Evolutionary conservation across 2,113 vertebrate species (phyloP).

Genomic region (Brachionichthys hirsutus): DNA sequence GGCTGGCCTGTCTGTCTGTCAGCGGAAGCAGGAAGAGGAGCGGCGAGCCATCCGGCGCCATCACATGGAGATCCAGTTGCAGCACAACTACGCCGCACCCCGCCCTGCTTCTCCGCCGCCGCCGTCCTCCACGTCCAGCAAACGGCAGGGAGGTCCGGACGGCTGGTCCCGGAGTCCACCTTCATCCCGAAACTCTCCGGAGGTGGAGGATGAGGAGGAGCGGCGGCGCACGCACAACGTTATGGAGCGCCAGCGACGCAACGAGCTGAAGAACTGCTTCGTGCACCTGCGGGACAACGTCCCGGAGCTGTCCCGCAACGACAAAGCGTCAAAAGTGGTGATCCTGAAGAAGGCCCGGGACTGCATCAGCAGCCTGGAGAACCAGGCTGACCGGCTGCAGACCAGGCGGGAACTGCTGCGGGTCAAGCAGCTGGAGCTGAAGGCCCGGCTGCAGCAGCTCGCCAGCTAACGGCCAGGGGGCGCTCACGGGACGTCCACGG

Average conservation of each 20-base stretch:
- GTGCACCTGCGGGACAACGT: conserved; percentile 76
- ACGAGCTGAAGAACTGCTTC: conserved; percentile 83
- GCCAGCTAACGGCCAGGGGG: conserved; percentile 40
- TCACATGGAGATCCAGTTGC: conserved; percentile 77
- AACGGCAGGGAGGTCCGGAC: conserved; percentile 55
- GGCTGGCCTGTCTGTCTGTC: conserved; percentile 29
- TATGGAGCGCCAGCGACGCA: conserved; percentile 81
- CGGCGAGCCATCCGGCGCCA: conserved; percentile 59
- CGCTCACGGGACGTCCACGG: too few species aligned
- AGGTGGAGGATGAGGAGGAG: conserved; percentile 78
- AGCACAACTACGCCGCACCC: conserved; percentile 83
- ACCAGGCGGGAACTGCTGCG: conserved; percentile 56
- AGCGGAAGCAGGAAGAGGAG: conserved; percentile 58
- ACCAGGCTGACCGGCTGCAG: conserved; percentile 55
- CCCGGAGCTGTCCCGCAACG: conserved; percentile 78
- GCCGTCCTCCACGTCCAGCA: conserved; percentile 39
- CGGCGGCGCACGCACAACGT: conserved; percentile 80
- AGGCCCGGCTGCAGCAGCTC: conserved; percentile 61
- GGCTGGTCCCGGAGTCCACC: conserved; percentile 39
- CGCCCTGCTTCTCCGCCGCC: conserved; percentile 70
- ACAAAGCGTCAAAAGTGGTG: conserved; percentile 83
- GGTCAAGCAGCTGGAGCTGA: conserved; percentile 69
- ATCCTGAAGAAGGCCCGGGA: conserved; percentile 81
- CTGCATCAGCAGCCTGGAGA: conserved; percentile 74
- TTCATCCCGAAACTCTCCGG: conserved; percentile 29